These are phyloP conservation scores for Radopholus similis DNA, from an alignment of 1,140 invertebrate species.

Conservation along the genomic window DNA sequence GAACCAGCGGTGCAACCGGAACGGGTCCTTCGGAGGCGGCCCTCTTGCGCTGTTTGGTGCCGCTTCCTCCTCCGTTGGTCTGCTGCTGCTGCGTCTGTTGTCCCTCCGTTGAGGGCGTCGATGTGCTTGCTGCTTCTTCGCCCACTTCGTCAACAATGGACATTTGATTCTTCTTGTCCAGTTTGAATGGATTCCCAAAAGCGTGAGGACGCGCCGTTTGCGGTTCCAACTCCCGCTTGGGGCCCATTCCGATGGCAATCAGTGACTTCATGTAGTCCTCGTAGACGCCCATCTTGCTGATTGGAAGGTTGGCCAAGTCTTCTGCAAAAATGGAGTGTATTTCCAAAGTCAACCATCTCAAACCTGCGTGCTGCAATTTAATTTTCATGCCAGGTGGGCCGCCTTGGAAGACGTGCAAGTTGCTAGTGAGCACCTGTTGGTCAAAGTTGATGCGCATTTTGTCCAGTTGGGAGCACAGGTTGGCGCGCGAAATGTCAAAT, in stretches of 20 bases:
- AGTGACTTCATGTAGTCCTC: slow-evolving; percentile 48
- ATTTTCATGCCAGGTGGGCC: slow-evolving; percentile 49
- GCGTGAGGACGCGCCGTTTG: slow-evolving; percentile 41
- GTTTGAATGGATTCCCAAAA: slow-evolving; percentile 59
- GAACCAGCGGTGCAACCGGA: neutral
- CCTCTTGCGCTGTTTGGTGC: neutral
- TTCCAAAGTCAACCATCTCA: neutral
- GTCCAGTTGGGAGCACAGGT: slow-evolving; percentile 83
- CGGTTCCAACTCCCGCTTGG: slow-evolving; percentile 50
- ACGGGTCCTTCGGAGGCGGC: slow-evolving; percentile 6
- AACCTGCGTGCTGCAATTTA: slow-evolving; percentile 75
- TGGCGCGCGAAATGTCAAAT: slow-evolving; percentile 84
- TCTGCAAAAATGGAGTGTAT: slow-evolving; percentile 40
- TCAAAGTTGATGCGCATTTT: slow-evolving; percentile 91
- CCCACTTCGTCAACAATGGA: slow-evolving; percentile 49
- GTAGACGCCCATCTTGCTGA: slow-evolving; percentile 54
- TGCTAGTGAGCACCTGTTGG: slow-evolving; percentile 72
- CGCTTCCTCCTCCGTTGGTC: too few relatives aligned
- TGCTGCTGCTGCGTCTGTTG: neutral
- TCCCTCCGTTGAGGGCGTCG: neutral
- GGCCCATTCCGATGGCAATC: slow-evolving; percentile 40
- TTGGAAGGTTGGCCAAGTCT: slow-evolving; percentile 49
- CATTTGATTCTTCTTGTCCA: slow-evolving; percentile 50
- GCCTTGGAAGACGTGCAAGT: slow-evolving; percentile 48
- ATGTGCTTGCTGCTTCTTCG: neutral